These are phyloP conservation scores for Trachemys scripta DNA, from an alignment of 2,113 vertebrate genomes.

Conservation along the genomic window DNA sequence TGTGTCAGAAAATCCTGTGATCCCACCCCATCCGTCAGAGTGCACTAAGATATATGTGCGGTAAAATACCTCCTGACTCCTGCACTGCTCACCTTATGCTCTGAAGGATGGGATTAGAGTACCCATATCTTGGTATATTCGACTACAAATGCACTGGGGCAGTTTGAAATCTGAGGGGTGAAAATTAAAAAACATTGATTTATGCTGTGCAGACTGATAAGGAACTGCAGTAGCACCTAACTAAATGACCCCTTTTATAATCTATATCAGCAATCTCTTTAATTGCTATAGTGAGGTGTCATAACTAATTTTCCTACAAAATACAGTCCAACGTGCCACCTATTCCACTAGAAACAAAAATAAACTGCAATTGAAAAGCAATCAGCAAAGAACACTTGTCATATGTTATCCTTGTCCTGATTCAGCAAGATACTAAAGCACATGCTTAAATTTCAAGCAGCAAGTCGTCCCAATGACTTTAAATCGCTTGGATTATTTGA, in stretches of 20 bases:
- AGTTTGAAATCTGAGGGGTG: not conserved
- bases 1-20: not conserved
- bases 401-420: not conserved
- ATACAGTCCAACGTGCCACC: not conserved
- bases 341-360: not conserved
- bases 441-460: not conserved
- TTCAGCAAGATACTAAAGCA: not conserved
- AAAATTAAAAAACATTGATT: not conserved
- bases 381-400: not conserved
- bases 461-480: not conserved
- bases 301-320: not conserved
- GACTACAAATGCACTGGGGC: not conserved
- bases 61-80: not conserved
- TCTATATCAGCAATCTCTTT: not conserved
- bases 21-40: not conserved
- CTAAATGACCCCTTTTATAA: not conserved
- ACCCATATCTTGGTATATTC: not conserved
- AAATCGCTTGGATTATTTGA: not conserved
- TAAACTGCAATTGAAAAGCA: not conserved
- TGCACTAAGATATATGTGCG: not conserved
- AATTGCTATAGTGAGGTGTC: not conserved
- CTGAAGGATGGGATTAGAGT: not conserved
- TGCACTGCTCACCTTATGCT: not conserved
- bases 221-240: not conserved
- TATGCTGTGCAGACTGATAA: not conserved